A percentile compares a stretch with the other conserved stretches of the same genome.
Conservation (phyloP, 92 coral and sea anemone species). For the Epizoanthus illoricatus region DNA sequence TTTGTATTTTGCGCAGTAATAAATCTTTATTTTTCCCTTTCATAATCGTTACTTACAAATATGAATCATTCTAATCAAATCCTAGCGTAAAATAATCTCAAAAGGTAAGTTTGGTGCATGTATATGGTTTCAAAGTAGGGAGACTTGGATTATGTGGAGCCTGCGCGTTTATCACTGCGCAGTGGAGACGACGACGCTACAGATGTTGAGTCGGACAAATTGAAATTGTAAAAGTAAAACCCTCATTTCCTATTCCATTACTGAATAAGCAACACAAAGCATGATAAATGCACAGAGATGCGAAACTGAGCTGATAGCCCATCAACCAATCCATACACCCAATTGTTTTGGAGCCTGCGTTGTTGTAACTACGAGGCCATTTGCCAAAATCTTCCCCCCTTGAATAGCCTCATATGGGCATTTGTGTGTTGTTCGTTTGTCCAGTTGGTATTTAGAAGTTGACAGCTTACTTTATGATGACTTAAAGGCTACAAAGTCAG, state of each 20-base stretch:
- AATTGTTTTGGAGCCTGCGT: too few relatives aligned
- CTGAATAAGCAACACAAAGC: neutral
- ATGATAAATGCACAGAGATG: neutral
- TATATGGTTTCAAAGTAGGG: slow-evolving; percentile 38
- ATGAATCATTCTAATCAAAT: neutral
- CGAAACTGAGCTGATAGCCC: too few relatives aligned
- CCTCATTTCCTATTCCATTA: neutral
- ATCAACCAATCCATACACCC: too few relatives aligned
- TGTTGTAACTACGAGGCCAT: too few relatives aligned
- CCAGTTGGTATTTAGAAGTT: neutral
- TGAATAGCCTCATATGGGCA: too few relatives aligned
- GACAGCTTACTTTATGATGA: neutral
- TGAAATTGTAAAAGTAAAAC: neutral
- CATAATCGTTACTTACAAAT: neutral
- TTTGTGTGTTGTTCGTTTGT: neutral
- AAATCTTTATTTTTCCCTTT: neutral
- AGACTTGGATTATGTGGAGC: slow-evolving; percentile 34
- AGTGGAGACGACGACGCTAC: neutral
- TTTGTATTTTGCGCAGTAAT: neutral
- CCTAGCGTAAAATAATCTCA: neutral
- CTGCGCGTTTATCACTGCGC: slow-evolving; percentile 32
- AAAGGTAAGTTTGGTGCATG: slow-evolving; percentile 17
- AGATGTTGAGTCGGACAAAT: neutral
- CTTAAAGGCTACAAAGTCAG: too few relatives aligned
- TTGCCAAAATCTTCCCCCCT: too few relatives aligned